Evolutionary conservation across 2,888 invertebrate species (phyloP).

Genomic region (Calliphora vomitoria): DNA sequence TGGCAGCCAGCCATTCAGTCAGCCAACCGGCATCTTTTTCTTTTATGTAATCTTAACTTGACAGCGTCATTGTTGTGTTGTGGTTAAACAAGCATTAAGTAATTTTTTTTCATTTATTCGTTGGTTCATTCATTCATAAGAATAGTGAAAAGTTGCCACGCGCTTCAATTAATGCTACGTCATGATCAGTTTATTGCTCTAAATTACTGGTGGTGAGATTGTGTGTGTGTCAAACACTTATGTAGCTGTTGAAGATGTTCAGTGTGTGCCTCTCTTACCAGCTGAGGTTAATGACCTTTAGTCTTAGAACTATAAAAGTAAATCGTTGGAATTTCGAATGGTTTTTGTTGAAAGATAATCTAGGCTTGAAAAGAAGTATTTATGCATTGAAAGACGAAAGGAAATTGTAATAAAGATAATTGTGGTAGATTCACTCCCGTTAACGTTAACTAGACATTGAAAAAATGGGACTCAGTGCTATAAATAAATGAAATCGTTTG

Average conservation of each 20-base stretch:
- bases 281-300: conserved; percentile 27
- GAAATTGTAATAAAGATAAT: too few relatives aligned
- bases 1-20: background rate
- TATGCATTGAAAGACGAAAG: too few relatives aligned
- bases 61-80: conserved; percentile 13
- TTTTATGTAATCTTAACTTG: conserved; percentile 17
- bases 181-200: conserved; percentile 49
- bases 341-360: too few relatives aligned
- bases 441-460: too few relatives aligned
- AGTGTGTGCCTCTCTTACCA: background rate
- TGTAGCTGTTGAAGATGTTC: background rate
- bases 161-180: conserved; percentile 57
- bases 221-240: background rate
- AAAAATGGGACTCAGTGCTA: too few relatives aligned
- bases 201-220: background rate
- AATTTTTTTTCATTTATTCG: conserved; percentile 40
- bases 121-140: background rate
- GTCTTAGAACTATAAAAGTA: too few relatives aligned
- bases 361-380: too few relatives aligned
- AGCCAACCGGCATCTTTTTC: conserved; percentile 39
- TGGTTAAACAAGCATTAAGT: background rate
- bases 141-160: conserved; percentile 62
- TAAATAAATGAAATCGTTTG: too few relatives aligned
- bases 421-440: too few relatives aligned
- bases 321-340: too few relatives aligned